Base-by-base conservation (phyloP, 2,888 invertebrate species). In the Cecidostiba fungosa region DNA sequence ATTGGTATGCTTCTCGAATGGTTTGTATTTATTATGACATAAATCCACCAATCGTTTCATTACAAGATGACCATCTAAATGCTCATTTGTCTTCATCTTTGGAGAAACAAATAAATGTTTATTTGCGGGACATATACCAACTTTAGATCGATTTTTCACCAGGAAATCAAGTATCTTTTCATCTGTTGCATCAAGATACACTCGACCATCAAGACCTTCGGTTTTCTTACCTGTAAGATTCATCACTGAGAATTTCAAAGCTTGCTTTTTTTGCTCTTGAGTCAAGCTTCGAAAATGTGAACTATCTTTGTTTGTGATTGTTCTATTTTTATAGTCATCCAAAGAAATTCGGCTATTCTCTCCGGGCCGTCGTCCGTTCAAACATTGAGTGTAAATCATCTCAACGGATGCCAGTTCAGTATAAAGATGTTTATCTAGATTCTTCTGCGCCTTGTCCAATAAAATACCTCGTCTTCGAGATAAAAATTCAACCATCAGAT, bases 191-290 rank as follows among this genome's bases (percentile, higher is more conserved):
- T 32, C 23, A 3, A 77, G 19, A 77, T 77, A 77, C 10, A 77
- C 62, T 0, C 59, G 29, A 32, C 77, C 77, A 77, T 77, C 59
- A n/a, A 77, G 54, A n/a, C 77, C 77, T n/a, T 59, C n/a, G 16
- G 10, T 19, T 36, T 77, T 54, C 19, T 36, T 36, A n/a, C 59
- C 59, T 6, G 59, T 23, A 23, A 59, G 6, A 59, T 59, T 23
- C 59, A 59, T 23, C 6, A 59, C 23, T 10, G 59, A 23, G 2
- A 19, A 54, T 54, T 54, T 54, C 19, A 54, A 19, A 54, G 54
- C 54, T 54, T n/a, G 54, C 54, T 54, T 14, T 19, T 54, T 14
- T 0, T 54, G 16, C 19, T 54, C 54, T 12, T 54, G 16, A 19
- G 16, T 3, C 4, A 54, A 54, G 54, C 4, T 5, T 54, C 12